Conservation (phyloP, 2,888 invertebrate genomes). For the Eurytoma adleriae region DNA sequence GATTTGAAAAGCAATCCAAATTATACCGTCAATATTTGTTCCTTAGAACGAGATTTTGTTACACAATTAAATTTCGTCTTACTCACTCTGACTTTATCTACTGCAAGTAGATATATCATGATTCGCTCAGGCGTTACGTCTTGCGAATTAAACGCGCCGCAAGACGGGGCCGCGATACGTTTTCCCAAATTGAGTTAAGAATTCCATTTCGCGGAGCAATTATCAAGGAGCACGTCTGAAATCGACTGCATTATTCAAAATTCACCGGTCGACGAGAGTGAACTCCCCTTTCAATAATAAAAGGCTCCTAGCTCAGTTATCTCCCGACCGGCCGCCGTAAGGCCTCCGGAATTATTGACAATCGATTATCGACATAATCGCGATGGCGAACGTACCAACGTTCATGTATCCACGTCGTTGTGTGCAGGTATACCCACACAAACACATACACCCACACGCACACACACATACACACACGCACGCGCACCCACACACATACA, state of each 20-base stretch:
- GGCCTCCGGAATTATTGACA: constrained; percentile 37
- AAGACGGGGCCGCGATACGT: neutral
- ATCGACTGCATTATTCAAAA: constrained; percentile 19
- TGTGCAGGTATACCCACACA: too few species aligned
- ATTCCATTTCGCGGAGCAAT: neutral
- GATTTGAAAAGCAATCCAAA: too few species aligned
- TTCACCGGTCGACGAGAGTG: neutral
- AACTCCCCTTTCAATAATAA: constrained; percentile 21
- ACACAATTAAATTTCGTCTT: too few species aligned
- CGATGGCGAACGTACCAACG: neutral
- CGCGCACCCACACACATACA: too few species aligned
- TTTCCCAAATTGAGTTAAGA: neutral
- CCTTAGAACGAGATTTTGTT: too few species aligned
- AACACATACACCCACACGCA: neutral
- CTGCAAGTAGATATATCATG: too few species aligned
- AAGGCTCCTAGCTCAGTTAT: neutral
- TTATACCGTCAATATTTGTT: too few species aligned
- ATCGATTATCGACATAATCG: constrained; percentile 49
- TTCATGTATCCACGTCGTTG: too few species aligned
- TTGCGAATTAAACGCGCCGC: neutral
- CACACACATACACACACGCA: neutral
- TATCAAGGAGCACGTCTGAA: too few species aligned
- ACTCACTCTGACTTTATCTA: too few species aligned
- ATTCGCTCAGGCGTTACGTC: too few species aligned
- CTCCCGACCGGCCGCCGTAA: neutral